Base-by-base conservation (phyloP, 2,888 invertebrate genomes). In the Dugesia japonica region DNA sequence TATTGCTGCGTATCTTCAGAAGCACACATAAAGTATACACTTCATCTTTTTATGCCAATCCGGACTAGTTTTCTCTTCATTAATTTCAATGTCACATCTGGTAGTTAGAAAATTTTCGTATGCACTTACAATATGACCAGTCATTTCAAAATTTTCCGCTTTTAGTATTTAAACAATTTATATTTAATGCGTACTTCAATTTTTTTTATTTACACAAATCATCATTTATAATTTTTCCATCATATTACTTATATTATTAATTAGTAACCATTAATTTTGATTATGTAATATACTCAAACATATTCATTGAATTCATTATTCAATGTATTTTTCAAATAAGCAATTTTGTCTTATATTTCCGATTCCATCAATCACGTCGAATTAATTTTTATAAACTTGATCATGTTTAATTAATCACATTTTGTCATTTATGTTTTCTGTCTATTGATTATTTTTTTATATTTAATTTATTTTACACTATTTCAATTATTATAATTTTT, bases 111-210 rank as follows among this genome's bases (percentile, higher is more conserved):
- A 56, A 9, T 56, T 13, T 7, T n/a, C 23, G 7, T 23, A 20
- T 56, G 56, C 56, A 56, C 56, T 56, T 56, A 56, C 56, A 56
- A 56, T 56, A 56, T 56, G 56, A 56, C 56, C 56, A 56, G 56
- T 56, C 56, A 56, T 9, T 20, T 23, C n/a, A n/a, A 56, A 56
- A 13, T n/a, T 9, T 13, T 56, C 56, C 56, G 9, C 56, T 9
- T n/a, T 56, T 56, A 56, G 17, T 4, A 56, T 56, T 56, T 56
- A 13, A 56, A 56, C 56, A 56, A 13, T 20, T 56, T 56, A 38
- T 38, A n/a, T 56, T 56, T 13, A 56, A 38, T 38, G n/a, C 38
- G 38, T 38, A 38, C 38, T 38, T 13, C 17, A 38, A 38, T 38
- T 13, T 38, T 17, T 38, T 31, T 31, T 31, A 4, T 31, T 31